Conservation (phyloP, 2,888 invertebrate genomes). For the Chirona hameri region DNA sequence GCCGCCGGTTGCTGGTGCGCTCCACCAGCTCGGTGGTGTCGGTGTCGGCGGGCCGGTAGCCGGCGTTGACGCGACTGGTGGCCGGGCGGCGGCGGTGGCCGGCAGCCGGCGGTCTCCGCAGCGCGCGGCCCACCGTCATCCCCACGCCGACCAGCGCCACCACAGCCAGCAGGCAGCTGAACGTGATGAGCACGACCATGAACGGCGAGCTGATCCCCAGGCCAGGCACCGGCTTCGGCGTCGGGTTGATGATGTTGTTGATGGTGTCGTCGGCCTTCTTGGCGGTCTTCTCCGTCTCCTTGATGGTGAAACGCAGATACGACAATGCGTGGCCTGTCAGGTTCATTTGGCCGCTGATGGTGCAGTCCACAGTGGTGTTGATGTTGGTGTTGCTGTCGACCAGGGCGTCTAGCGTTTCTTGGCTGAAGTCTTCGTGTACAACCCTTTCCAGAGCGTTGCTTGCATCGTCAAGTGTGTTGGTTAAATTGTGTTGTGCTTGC, state of each 20-base stretch:
- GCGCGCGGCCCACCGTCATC: background rate
- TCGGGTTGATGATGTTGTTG: background rate
- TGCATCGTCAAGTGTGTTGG: background rate
- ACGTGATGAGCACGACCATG: background rate
- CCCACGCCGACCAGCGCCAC: background rate
- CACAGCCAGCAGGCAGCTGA: background rate
- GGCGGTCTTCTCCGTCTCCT: too few species aligned
- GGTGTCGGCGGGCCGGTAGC: background rate
- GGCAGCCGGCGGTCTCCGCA: background rate
- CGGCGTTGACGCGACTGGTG: background rate
- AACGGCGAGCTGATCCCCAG: background rate
- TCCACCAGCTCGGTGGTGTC: background rate
- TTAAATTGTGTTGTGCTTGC: background rate
- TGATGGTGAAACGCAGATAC: background rate
- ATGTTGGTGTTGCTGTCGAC: background rate
- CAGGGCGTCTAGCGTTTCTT: background rate
- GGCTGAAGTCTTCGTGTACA: background rate
- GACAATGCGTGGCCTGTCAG: background rate
- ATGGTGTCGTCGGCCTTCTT: background rate
- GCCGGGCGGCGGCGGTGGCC: background rate
- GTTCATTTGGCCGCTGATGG: too few species aligned
- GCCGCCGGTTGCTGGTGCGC: background rate
- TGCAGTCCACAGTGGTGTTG: too few species aligned
- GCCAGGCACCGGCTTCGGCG: background rate
- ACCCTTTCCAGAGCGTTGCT: background rate